A percentile compares a stretch with the other conserved stretches of the same genome.
Conservation (phyloP, 1,140 invertebrate species). For the Pissodes strobi region DNA sequence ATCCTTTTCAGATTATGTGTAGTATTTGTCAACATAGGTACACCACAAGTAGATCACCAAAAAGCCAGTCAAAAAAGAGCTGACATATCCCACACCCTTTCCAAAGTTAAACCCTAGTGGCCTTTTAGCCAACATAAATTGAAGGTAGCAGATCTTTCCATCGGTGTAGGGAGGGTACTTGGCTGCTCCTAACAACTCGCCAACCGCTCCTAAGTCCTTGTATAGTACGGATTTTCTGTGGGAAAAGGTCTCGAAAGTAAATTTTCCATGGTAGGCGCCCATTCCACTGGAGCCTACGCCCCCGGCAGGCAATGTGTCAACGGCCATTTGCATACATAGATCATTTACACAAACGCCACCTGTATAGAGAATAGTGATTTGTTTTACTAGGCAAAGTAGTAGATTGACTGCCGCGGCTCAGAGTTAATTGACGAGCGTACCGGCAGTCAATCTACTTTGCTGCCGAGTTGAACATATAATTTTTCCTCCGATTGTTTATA, state of each 20-base stretch:
- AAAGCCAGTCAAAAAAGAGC: conserved; percentile 17
- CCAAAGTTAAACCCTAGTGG: conserved; percentile 5
- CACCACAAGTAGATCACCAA: conserved; percentile 12
- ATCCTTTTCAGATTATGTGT: too few relatives aligned
- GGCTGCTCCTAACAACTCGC: conserved; percentile 65
- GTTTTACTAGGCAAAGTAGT: too few relatives aligned
- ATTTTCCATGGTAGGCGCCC: conserved; percentile 91
- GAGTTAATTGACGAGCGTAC: too few relatives aligned
- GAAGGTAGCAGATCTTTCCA: conserved; percentile 69
- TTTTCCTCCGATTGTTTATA: too few relatives aligned
- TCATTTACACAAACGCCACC: conserved; percentile 91
- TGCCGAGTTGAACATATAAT: too few relatives aligned
- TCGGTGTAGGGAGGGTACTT: conserved; percentile 87
- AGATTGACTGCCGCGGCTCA: too few relatives aligned
- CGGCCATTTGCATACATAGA: conserved; percentile 80
- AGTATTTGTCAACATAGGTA: too few relatives aligned
- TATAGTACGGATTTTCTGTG: conserved; percentile 86
- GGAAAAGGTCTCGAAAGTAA: conserved; percentile 89
- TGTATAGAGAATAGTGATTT: conserved; percentile 32
- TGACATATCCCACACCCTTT: conserved; percentile 8
- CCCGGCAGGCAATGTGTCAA: conserved; percentile 81
- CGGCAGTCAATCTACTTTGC: too few relatives aligned
- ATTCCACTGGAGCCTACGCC: conserved; percentile 86
- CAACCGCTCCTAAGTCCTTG: conserved; percentile 70
- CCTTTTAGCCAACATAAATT: conserved; percentile 60